Percentiles rank a stretch among this genome's conserved stretches.
These are phyloP conservation scores for Catonia carolina DNA, from an alignment of 2,888 invertebrate genomes.

Conservation along the genomic window DNA sequence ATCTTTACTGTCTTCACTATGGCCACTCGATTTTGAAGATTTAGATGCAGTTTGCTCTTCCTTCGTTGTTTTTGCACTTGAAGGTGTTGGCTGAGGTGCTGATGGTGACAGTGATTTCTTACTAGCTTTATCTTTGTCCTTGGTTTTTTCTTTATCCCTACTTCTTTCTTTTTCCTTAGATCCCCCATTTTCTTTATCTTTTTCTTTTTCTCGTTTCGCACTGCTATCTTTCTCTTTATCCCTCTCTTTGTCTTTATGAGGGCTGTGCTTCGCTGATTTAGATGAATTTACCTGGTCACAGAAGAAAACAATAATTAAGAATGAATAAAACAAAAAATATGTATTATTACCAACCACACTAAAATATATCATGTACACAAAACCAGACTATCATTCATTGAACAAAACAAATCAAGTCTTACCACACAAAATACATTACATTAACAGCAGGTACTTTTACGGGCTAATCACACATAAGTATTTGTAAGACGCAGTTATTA, in stretches of 20 bases:
- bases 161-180: conserved; percentile 47
- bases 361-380: too few species aligned
- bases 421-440: too few species aligned
- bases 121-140: conserved; percentile 39
- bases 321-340: not conserved
- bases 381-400: too few species aligned
- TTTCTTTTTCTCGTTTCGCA: conserved; percentile 45
- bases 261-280: conserved; percentile 18
- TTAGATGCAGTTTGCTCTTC: conserved; percentile 38
- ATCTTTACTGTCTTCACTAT: conserved; percentile 42
- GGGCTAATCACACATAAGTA: too few species aligned
- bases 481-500: too few species aligned
- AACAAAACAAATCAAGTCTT: too few species aligned
- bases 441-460: too few species aligned
- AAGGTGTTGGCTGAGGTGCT: conserved; percentile 4
- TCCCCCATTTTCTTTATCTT: conserved; percentile 53
- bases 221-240: conserved; percentile 44
- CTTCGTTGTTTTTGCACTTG: conserved; percentile 42
- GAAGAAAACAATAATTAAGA: not conserved
- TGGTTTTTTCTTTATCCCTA: conserved; percentile 40
- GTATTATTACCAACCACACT: not conserved
- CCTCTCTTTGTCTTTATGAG: conserved; percentile 50
- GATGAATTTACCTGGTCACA: conserved; percentile 23
- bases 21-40: conserved; percentile 8
- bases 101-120: conserved; percentile 24